These are phyloP conservation scores for Scopus umbretta DNA, from an alignment of 2,113 vertebrate species.

Conservation along the genomic window DNA sequence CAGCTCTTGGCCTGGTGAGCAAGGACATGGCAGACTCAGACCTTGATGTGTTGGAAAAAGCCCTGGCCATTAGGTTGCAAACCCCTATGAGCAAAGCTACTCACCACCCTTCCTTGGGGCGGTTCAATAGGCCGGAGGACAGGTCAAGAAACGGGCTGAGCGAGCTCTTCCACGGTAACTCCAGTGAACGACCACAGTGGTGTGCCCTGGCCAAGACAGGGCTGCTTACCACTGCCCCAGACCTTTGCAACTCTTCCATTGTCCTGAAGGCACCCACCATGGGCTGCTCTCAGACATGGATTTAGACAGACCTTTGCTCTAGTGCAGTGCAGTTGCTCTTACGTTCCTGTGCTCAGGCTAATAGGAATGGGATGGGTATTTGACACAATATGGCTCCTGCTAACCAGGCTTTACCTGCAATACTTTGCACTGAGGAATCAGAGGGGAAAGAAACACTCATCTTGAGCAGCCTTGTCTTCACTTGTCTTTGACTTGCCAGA, in stretches of 20 bases:
- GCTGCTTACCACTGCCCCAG: neutral
- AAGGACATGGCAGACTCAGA: neutral
- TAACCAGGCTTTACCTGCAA: neutral
- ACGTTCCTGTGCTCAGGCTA: neutral
- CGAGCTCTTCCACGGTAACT: neutral
- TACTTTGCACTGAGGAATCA: rapidly evolving
- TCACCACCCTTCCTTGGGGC: neutral
- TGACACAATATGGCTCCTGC: neutral
- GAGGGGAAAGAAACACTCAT: neutral
- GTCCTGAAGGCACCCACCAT: neutral
- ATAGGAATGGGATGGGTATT: neutral
- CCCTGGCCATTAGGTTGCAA: neutral
- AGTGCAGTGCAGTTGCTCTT: neutral
- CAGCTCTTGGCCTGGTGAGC: neutral
- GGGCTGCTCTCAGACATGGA: neutral
- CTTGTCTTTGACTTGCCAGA: neutral
- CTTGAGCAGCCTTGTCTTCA: neutral
- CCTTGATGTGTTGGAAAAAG: neutral
- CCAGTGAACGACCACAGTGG: neutral
- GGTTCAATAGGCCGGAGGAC: neutral
- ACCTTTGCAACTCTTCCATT: rapidly evolving
- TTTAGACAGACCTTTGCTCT: neutral
- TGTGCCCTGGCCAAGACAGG: neutral
- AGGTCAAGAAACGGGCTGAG: neutral
- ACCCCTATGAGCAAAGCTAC: neutral